phyloP scores from a whole-genome alignment of 2,113 vertebrate genomes.

The rat (Rattus norvegicus) region GRCr8 NC_086020.1:192744501-192745000 shows the following conservation, averaged over 20 bases:
- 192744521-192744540: not conserved
- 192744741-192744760: not conserved
- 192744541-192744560: not conserved
- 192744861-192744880: too few species aligned
- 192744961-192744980: too few species aligned
- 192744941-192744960: too few species aligned
- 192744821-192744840: too few species aligned
- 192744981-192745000: not conserved
- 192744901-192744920: too few species aligned
- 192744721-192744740: not conserved
- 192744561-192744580: not conserved
- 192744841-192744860: too few species aligned
- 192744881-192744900: too few species aligned
- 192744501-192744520: too few species aligned
- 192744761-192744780: not conserved
- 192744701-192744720: not conserved
- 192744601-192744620: not conserved
- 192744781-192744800: too few species aligned
- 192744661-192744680: not conserved
- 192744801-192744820: too few species aligned
- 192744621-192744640: not conserved
- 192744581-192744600: not conserved
- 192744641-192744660: not conserved
- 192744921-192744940: too few species aligned
- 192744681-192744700: not conserved